Percentiles rank a stretch among this genome's conserved stretches.
phyloP scores from a whole-genome alignment of 1,140 invertebrate genomes.

The Forficula auricularia region DNA sequence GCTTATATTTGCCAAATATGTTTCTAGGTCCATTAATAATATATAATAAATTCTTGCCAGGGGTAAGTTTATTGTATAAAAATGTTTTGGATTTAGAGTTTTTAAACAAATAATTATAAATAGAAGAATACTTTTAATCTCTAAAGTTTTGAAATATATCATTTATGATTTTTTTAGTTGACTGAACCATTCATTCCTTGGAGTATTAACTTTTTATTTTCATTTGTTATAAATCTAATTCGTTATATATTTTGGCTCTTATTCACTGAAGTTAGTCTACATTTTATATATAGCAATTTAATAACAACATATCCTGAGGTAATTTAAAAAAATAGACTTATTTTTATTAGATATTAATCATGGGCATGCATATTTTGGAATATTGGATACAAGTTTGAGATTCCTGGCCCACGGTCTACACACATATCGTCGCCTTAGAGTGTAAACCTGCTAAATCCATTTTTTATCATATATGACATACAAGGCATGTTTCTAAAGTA shows the following conservation, averaged over 20 bases:
- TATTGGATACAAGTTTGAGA: too few relatives aligned
- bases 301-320: slow-evolving; percentile 42
- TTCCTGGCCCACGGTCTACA: too few relatives aligned
- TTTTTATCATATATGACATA: too few relatives aligned
- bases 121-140: slow-evolving; percentile 12
- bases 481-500: too few relatives aligned
- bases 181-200: slow-evolving; percentile 21
- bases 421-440: too few relatives aligned
- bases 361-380: not conserved
- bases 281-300: slow-evolving; percentile 63
- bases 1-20: slow-evolving; percentile 61
- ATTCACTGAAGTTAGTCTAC: slow-evolving; percentile 49
- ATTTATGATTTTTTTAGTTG: slow-evolving; percentile 21
- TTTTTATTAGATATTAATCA: slow-evolving; percentile 3
- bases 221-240: slow-evolving; percentile 32
- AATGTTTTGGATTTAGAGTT: slow-evolving; percentile 16
- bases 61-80: slow-evolving; percentile 26
- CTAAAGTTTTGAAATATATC: slow-evolving; percentile 12
- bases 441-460: too few relatives aligned
- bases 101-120: slow-evolving; percentile 9
- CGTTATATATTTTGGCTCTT: slow-evolving; percentile 52
- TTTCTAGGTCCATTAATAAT: slow-evolving; percentile 62
- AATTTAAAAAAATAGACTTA: slow-evolving; percentile 13
- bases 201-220: slow-evolving; percentile 24
- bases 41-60: slow-evolving; percentile 43